Percentiles rank a stretch among this genome's conserved stretches.
Conservation (phyloP, 1,140 invertebrate genomes). For the Batillaria attramentaria region DNA sequence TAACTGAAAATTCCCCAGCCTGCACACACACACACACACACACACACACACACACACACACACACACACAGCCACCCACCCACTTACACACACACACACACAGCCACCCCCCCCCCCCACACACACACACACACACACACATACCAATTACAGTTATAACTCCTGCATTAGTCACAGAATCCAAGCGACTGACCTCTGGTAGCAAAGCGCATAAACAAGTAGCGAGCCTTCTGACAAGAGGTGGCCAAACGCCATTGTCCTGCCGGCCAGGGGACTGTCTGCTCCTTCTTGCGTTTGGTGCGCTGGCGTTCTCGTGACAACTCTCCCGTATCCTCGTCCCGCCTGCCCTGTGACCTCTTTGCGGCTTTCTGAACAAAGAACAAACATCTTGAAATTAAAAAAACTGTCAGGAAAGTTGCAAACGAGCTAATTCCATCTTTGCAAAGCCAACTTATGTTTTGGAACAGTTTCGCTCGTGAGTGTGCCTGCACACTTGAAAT, state of each 20-base stretch:
- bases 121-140: too few relatives aligned
- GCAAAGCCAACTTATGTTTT: too few relatives aligned
- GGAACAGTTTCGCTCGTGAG: too few relatives aligned
- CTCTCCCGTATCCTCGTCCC: background rate
- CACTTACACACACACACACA: too few relatives aligned
- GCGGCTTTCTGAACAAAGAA: background rate
- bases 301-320: background rate
- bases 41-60: background rate
- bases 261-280: conserved; percentile 73
- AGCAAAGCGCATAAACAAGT: conserved; percentile 83
- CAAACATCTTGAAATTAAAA: too few relatives aligned
- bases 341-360: background rate
- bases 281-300: conserved; percentile 12
- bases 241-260: conserved; percentile 84
- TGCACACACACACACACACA: background rate
- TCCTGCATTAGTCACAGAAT: too few relatives aligned
- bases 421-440: too few relatives aligned
- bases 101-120: too few relatives aligned
- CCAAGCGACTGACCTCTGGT: conserved; percentile 72
- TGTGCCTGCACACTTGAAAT: too few relatives aligned
- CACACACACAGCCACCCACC: background rate
- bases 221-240: conserved; percentile 77
- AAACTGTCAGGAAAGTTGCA: too few relatives aligned
- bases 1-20: background rate
- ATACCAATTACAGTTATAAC: too few relatives aligned